Conservation (phyloP, 2,797 vertebrate species). For the Eospalax fontanierii region DNA sequence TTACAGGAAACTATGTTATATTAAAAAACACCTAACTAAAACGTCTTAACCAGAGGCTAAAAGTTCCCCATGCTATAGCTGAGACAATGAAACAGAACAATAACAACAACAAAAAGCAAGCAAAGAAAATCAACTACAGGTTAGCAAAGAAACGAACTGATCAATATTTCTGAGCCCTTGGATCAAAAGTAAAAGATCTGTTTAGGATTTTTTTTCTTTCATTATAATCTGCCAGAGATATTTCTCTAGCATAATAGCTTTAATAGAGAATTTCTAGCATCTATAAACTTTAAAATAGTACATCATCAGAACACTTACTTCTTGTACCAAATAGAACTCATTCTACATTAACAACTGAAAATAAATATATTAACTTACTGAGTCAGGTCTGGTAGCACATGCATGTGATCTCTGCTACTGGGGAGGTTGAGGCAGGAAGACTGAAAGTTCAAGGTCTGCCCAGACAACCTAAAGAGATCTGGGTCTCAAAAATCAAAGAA, state of each 20-base stretch:
- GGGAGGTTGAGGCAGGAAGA: background rate
- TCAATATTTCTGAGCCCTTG: background rate
- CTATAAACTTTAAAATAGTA: slow-evolving; percentile 50
- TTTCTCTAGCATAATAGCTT: slow-evolving; percentile 40
- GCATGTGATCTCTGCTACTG: background rate
- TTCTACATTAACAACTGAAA: slow-evolving; percentile 43
- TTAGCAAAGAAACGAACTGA: background rate
- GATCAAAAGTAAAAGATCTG: slow-evolving; percentile 17
- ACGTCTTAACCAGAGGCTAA: slow-evolving; percentile 25
- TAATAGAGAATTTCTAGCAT: slow-evolving; percentile 54
- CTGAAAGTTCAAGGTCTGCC: background rate
- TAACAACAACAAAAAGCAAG: background rate
- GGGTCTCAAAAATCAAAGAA: background rate
- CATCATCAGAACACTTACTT: slow-evolving; percentile 52
- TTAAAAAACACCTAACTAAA: slow-evolving; percentile 45
- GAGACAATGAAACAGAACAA: background rate
- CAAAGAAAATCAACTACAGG: slow-evolving; percentile 6
- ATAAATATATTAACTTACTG: background rate
- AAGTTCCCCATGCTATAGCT: background rate
- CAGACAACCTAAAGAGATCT: too few relatives aligned
- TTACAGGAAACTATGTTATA: slow-evolving; percentile 44
- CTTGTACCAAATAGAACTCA: slow-evolving; percentile 25
- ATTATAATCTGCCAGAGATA: slow-evolving; percentile 43
- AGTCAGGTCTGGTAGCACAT: background rate
- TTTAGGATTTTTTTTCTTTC: slow-evolving; percentile 23